phyloP scores from a whole-genome alignment of 2,797 vertebrate species.

The Orientallactaga sibirica region DNA sequence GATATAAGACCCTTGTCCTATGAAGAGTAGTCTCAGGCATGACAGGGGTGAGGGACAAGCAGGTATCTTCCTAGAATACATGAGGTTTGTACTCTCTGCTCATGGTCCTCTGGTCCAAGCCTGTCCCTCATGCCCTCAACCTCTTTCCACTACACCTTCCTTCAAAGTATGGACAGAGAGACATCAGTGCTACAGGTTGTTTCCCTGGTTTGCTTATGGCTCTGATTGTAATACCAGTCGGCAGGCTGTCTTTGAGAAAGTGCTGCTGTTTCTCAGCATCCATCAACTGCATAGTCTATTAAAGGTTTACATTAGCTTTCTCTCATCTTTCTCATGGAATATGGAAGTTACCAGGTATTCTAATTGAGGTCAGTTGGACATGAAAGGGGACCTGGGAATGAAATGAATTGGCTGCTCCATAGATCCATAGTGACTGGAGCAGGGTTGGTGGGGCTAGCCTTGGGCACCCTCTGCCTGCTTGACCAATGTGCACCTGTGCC shows the following conservation, averaged over 20 bases:
- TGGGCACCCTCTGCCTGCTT: not conserved
- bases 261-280: not conserved
- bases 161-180: not conserved
- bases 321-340: not conserved
- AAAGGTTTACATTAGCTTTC: not conserved
- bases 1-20: not conserved
- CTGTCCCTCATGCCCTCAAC: not conserved
- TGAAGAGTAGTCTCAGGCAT: not conserved
- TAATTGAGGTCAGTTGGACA: not conserved
- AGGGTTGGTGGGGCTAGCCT: too few relatives aligned
- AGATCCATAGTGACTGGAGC: not conserved
- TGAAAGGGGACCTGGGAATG: not conserved
- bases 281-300: not conserved
- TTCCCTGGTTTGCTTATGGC: not conserved
- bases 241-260: not conserved
- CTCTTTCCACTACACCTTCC: not conserved
- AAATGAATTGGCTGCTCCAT: not conserved
- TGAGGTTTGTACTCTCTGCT: not conserved
- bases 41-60: not conserved
- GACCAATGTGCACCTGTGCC: not conserved
- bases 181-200: not conserved
- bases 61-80: not conserved
- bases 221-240: not conserved
- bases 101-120: not conserved
- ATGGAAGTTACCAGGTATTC: not conserved